Conservation (phyloP, 2,113 vertebrate genomes). For the Hippocampus comes region DNA sequence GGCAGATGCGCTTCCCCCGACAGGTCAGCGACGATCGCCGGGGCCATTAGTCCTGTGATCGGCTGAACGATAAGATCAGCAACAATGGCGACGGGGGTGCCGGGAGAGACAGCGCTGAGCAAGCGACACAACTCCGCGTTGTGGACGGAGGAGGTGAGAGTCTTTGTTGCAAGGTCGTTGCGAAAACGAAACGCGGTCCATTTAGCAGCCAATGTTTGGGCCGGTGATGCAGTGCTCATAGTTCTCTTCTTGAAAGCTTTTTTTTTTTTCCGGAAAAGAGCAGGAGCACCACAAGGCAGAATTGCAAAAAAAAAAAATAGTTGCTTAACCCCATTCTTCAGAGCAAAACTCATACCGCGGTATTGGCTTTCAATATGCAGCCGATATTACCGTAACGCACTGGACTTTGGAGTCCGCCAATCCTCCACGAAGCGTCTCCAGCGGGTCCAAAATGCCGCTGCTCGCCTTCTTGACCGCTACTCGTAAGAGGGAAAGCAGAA, state of each 20-base stretch:
- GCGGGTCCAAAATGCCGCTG: too few species aligned
- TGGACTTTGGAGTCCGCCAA: too few species aligned
- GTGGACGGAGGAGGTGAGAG: slow-evolving; percentile 26
- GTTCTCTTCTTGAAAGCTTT: slow-evolving; percentile 3
- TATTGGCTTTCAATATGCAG: slow-evolving; percentile 1
- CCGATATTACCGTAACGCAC: not conserved
- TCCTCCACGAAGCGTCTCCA: too few species aligned
- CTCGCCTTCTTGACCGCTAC: too few species aligned
- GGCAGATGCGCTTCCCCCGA: slow-evolving; percentile 64
- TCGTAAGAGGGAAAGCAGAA: too few species aligned
- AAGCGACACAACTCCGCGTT: slow-evolving; percentile 44
- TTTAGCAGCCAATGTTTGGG: slow-evolving; percentile 8
- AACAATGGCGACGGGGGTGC: slow-evolving; percentile 43
- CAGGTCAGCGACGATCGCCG: slow-evolving; percentile 64
- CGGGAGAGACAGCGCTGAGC: slow-evolving; percentile 44
- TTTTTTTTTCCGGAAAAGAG: not conserved
- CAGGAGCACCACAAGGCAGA: not conserved
- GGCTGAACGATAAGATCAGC: slow-evolving; percentile 71
- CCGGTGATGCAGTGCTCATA: slow-evolving; percentile 9
- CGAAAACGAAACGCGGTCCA: slow-evolving; percentile 18
- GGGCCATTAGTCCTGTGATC: slow-evolving; percentile 74
- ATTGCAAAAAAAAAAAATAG: not conserved
- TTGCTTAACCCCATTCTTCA: not conserved
- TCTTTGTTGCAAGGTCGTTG: slow-evolving; percentile 34
- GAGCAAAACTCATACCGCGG: not conserved